Evolutionary conservation across 53 echinoderm and acorn worm species (phyloP).

Genomic region (Glandiceps talaboti): DNA sequence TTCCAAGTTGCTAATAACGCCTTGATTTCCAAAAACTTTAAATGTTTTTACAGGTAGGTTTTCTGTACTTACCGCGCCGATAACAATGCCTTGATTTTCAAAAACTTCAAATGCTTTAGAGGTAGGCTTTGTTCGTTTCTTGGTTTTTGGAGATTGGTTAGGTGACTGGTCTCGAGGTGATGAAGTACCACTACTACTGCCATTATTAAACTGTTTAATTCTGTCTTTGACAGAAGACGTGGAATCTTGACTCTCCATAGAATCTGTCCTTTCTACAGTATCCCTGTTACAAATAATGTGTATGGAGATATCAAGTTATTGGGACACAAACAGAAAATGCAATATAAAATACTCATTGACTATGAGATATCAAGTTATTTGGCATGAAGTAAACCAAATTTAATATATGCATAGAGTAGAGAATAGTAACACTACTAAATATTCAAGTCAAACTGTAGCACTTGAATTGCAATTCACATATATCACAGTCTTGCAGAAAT

Average conservation of each 20-base stretch:
- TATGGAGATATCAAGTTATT: no score
- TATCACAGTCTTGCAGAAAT: no score
- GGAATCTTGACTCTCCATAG: background rate
- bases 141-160: slow-evolving; percentile 31
- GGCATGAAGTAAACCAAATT: no score
- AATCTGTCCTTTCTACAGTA: background rate
- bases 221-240: background rate
- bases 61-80: slow-evolving; percentile 31
- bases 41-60: slow-evolving; percentile 34
- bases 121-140: slow-evolving; percentile 31
- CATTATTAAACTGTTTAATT: background rate
- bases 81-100: slow-evolving; percentile 63
- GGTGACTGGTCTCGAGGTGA: slow-evolving; percentile 20
- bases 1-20: slow-evolving; percentile 45
- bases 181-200: background rate
- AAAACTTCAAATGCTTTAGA: slow-evolving; percentile 55
- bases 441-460: no score
- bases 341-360: no score
- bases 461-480: no score
- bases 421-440: no score
- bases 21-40: slow-evolving; percentile 64
- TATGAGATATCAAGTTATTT: no score
- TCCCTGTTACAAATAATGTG: background rate
- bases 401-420: no score
- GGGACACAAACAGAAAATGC: no score